Evolutionary conservation across 2,888 invertebrate genomes (phyloP).

Genomic region (Candidula unifasciata): DNA sequence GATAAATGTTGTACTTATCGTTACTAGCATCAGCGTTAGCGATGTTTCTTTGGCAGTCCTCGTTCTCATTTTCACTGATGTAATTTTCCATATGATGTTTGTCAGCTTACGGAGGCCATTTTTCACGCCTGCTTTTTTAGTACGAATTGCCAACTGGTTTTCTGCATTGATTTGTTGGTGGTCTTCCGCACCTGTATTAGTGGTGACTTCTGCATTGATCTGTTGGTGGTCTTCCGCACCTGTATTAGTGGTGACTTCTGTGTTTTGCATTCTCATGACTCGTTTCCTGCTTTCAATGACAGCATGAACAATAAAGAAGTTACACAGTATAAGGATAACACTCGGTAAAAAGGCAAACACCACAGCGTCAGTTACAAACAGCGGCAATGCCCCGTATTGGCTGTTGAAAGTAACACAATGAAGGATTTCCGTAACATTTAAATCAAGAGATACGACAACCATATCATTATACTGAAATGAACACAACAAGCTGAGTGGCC

Average conservation of each 20-base stretch:
- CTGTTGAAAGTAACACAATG: background rate
- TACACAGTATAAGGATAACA: background rate
- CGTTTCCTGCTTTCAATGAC: conserved; percentile 9
- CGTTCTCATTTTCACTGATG: background rate
- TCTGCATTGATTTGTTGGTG: too few species aligned
- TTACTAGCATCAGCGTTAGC: conserved; percentile 2
- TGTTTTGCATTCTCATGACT: background rate
- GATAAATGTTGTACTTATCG: conserved; percentile 9
- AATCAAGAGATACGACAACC: too few species aligned
- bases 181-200: too few species aligned
- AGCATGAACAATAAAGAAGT: conserved; percentile 2
- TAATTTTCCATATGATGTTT: background rate
- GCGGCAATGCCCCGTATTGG: background rate
- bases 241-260: background rate
- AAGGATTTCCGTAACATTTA: background rate
- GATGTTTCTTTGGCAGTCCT: conserved; percentile 15
- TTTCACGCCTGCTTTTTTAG: too few species aligned
- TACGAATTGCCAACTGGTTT: too few species aligned
- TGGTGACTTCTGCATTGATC: too few species aligned
- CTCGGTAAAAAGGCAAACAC: conserved; percentile 14
- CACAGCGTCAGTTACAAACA: background rate
- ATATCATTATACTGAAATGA: background rate
- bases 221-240: too few species aligned
- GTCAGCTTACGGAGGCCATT: background rate
- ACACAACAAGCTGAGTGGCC: background rate